phyloP scores from a whole-genome alignment of 2,113 vertebrate species.

The Prionailurus bengalensis region DNA sequence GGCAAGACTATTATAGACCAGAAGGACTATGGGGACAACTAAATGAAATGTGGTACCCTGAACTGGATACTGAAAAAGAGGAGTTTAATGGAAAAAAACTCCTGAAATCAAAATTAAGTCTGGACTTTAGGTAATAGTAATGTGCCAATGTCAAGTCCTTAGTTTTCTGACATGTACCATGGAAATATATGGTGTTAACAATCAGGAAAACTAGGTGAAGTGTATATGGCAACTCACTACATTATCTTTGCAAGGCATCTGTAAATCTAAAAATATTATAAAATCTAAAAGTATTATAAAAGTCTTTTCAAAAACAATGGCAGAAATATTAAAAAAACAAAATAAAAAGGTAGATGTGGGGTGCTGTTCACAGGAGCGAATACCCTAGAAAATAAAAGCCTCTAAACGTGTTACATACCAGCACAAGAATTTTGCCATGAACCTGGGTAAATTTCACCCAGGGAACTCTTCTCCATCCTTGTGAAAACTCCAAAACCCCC shows the following conservation, averaged over 20 bases:
- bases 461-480: background rate
- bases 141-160: background rate
- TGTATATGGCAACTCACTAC: background rate
- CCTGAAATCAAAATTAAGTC: background rate
- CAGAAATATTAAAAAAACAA: background rate
- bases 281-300: background rate
- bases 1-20: background rate
- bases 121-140: background rate
- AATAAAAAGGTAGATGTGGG: background rate
- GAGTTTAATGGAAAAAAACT: background rate
- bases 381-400: background rate
- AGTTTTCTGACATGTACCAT: background rate
- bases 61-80: background rate
- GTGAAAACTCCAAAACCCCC: slow-evolving; percentile 11
- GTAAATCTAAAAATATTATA: background rate
- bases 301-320: background rate
- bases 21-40: background rate
- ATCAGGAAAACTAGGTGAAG: background rate
- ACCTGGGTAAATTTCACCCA: background rate
- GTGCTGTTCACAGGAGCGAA: background rate
- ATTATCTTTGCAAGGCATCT: background rate
- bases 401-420: background rate
- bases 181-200: background rate
- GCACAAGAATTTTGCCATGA: background rate
- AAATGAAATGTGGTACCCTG: background rate